Conservation (phyloP, 2,888 invertebrate species). For the Acleris sparsana region DNA sequence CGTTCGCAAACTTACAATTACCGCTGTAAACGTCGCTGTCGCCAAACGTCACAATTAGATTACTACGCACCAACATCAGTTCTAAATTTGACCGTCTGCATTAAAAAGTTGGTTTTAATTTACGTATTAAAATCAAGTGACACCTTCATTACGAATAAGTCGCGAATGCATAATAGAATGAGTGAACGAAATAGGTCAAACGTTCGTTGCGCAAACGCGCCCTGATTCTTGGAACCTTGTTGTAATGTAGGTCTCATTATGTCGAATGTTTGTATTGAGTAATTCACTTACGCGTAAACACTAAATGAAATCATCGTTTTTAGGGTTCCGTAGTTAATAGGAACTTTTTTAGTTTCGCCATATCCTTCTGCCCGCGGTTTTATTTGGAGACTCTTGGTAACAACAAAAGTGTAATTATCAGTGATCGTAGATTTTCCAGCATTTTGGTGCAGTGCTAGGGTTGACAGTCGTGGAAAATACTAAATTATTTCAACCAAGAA, state of each 20-base stretch:
- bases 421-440: too few species aligned
- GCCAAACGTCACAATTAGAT: background rate
- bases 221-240: slow-evolving; percentile 17
- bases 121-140: slow-evolving; percentile 13
- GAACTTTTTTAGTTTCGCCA: too few species aligned
- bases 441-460: too few species aligned
- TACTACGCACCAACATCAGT: background rate
- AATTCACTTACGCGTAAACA: slow-evolving; percentile 5
- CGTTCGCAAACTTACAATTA: background rate
- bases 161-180: slow-evolving; percentile 24
- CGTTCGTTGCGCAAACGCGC: slow-evolving; percentile 20
- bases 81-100: background rate
- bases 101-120: background rate
- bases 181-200: slow-evolving; percentile 28
- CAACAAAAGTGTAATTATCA: too few species aligned
- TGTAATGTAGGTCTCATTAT: slow-evolving; percentile 9
- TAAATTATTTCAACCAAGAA: too few species aligned
- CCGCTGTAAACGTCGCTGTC: background rate
- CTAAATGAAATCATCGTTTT: too few species aligned
- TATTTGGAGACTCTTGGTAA: too few species aligned
- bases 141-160: slow-evolving; percentile 15
- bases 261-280: slow-evolving; percentile 22
- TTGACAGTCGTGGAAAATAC: too few species aligned
- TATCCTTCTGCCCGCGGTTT: too few species aligned
- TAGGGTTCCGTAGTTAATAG: too few species aligned